Base-by-base conservation (phyloP, 2,888 invertebrate genomes). In the Dioctria linearis region DNA sequence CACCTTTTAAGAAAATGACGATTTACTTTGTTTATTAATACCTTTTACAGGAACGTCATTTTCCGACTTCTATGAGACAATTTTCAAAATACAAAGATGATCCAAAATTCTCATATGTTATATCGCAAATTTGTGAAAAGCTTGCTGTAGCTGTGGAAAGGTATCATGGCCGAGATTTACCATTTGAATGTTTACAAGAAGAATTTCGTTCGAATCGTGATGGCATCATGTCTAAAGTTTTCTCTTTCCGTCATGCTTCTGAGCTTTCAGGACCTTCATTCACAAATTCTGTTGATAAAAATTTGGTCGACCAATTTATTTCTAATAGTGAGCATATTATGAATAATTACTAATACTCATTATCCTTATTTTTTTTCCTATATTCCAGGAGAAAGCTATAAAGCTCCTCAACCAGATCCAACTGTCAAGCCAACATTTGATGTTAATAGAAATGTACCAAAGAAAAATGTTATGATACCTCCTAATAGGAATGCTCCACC, bases 71-170 rank as follows among this genome's bases (percentile, higher is more conserved):
- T 67, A 91, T 91, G 84, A 88, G 90, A 5, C 88, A 91, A 43
- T 88, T 94, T 82, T 88, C 89, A 46, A 93, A 93, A 82, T 93
- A 92, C 87, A 91, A 91, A 84, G 90, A 91, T 83, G 91, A 92
- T 79, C 87, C 90, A 81, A 91, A 92, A 84, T 91, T 90, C 86
- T 90, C 92, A 84, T 86, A 90, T 0, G 84, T 90, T 86, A 85
- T 90, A 88, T 87, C 88, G 85, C 86, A 87, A 5, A 86, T 90
- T 37, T 90, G 92, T 81, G 92, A 91, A 78, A 91, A 91, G 81
- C 86, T 90, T 82, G 92, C 93, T 73, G 91, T 92, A 87, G 93
- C 94, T 84, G 93, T 95, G 85, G 95, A 95, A 88, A 91, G 92
- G 86, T 93, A 92, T 85, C 94, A 92, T 87, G 95, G 95, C 2